A percentile compares a stretch with the other conserved stretches of the same genome.
Evolutionary conservation across 2,113 vertebrate genomes (phyloP).

Genomic region (Burhinus oedicnemus): DNA sequence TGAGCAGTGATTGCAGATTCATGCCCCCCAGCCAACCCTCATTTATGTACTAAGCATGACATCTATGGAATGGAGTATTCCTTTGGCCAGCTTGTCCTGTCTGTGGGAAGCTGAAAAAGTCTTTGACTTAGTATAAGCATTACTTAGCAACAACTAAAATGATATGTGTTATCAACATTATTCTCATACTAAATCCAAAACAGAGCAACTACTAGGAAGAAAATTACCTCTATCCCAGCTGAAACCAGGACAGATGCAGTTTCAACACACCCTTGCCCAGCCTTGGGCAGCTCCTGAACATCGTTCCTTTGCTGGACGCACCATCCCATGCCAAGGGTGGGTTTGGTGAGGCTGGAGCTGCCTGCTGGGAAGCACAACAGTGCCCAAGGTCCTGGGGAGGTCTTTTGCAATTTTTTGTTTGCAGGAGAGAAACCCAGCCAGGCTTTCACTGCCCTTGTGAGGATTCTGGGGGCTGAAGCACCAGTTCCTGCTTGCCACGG

Average conservation of each 20-base stretch:
- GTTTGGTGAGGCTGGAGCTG: not conserved
- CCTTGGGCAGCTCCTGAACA: not conserved
- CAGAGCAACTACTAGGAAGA: not conserved
- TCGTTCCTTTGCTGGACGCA: rapidly evolving
- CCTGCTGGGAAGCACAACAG: rapidly evolving
- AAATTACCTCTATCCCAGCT: not conserved
- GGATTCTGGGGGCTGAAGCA: not conserved
- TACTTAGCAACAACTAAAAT: not conserved
- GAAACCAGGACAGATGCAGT: not conserved
- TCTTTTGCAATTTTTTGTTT: not conserved
- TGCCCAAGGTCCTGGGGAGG: rapidly evolving
- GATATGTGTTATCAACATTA: not conserved
- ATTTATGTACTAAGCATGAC: not conserved
- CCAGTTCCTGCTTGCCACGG: rapidly evolving
- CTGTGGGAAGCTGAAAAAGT: not conserved
- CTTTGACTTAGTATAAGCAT: not conserved
- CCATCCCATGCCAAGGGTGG: rapidly evolving
- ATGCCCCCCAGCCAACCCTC: not conserved
- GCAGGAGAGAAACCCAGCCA: not conserved
- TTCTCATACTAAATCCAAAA: not conserved
- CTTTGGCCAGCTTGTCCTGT: not conserved
- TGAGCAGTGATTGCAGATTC: not conserved
- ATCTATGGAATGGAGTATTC: not conserved
- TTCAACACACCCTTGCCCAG: not conserved
- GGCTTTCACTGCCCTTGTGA: not conserved